Conservation (phyloP, 2,888 invertebrate species). For the Eudasyphora cyanicolor region DNA sequence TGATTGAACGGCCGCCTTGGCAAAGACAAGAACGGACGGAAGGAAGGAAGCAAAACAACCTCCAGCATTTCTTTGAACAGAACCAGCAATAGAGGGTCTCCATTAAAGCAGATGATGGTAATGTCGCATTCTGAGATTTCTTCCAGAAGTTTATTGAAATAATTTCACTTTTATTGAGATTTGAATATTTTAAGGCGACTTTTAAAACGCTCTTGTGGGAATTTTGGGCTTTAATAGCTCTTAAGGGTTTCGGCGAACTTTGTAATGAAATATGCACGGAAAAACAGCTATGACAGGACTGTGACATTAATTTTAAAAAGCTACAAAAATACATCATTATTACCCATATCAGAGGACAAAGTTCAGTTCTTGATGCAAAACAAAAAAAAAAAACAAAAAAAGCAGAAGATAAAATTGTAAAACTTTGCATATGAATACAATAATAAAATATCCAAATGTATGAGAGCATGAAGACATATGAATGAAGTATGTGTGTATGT, state of each 20-base stretch:
- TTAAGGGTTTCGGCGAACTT: neutral
- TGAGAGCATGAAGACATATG: neutral
- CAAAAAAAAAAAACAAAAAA: slow-evolving; percentile 23
- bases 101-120: neutral
- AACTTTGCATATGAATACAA: slow-evolving; percentile 61
- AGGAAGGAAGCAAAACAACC: neutral
- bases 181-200: slow-evolving; percentile 1
- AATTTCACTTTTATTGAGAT: slow-evolving; percentile 5
- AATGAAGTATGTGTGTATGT: neutral
- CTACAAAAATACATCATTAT: slow-evolving; percentile 46
- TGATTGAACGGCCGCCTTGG: neutral
- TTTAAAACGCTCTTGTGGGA: slow-evolving; percentile 6
- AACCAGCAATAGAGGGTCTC: neutral
- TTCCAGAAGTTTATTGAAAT: neutral
- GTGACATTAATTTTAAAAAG: slow-evolving; percentile 29
- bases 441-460: slow-evolving; percentile 43
- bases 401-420: slow-evolving; percentile 62
- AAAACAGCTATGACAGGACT: slow-evolving; percentile 8
- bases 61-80: neutral
- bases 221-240: slow-evolving; percentile 24
- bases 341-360: slow-evolving; percentile 34
- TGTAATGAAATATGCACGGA: slow-evolving; percentile 27
- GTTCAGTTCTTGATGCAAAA: neutral
- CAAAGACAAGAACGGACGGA: neutral
- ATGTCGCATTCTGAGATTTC: slow-evolving; percentile 1